Evolutionary conservation across 2,888 invertebrate species (phyloP), one percentile per base, ranked within the genome.

Genomic region (Ornithoptera alexandrae): DNA sequence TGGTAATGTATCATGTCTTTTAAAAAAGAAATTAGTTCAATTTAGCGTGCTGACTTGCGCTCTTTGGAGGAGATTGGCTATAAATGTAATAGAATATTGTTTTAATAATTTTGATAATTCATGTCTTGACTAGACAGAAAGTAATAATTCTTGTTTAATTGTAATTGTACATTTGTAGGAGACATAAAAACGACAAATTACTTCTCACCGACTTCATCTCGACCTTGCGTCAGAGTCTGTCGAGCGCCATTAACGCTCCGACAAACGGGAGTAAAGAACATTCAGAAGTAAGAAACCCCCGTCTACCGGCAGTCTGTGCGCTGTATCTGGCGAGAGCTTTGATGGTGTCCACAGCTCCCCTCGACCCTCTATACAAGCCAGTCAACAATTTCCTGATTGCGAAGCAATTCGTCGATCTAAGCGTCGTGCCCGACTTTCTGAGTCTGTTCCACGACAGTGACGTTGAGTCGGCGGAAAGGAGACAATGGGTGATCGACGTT

Each of bases 341-440:
- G 0, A 93, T 95, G 78, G 92, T 97, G 8, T 93, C 97, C 72
- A 94, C 96, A 0, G 94, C 96, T 72, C 97, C 98, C 0, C 93
- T 94, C 58, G 94, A 97, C 78, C 93, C 95, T 0, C 93, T 98
- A 77, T 98, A 97, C 85, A 93, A 94, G 75, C 94, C 96, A 0
- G 90, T 98, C n/a, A 95, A 96, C 81, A 94, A 94, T 78, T 97
- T 96, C 84, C 87, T 97, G 56, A 94, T 96, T 78, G 95, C 96
- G 2, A 97, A 97, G 84, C 95, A 96, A 17, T 93, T 94, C 12
- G 93, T 98, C 20, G 95, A 97, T 81, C 90, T 98, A 20, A 93
- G 94, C 18, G 94, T 95, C 4, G 95, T 98, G n/a, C 98, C 98
- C 0, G 98, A 98, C 82, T 95, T 98, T 79, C 95, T 97, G 72